These are phyloP conservation scores for Drosophila mayaguana DNA, from an alignment of 2,888 invertebrate species.

Conservation along the genomic window DNA sequence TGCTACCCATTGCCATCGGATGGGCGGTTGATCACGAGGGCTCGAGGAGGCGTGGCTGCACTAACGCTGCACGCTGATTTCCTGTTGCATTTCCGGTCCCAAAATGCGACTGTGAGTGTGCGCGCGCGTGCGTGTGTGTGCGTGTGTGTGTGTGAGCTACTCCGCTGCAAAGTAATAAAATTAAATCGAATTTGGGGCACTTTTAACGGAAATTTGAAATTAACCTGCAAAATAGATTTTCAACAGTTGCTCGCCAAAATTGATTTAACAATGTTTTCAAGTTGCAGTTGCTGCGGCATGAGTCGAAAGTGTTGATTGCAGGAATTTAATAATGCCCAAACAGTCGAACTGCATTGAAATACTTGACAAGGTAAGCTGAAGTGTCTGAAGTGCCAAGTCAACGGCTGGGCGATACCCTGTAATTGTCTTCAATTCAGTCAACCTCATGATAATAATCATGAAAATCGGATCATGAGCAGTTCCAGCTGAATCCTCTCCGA, in stretches of 20 bases:
- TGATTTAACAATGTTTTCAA: constrained; percentile 21
- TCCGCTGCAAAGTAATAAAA: constrained; percentile 46
- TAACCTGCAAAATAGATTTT: constrained; percentile 61
- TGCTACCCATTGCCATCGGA: constrained; percentile 9
- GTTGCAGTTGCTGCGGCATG: not conserved
- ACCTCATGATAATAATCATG: no score
- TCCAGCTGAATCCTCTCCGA: no score
- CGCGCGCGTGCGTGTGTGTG: constrained; percentile 1
- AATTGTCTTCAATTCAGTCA: no score
- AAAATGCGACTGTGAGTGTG: not conserved
- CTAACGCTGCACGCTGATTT: constrained; percentile 69
- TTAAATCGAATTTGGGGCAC: constrained; percentile 67
- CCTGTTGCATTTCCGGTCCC: constrained; percentile 64
- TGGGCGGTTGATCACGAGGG: not conserved
- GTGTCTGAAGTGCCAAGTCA: not conserved
- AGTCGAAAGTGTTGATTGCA: constrained; percentile 20
- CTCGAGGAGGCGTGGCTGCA: constrained; percentile 37
- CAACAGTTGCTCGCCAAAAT: constrained; percentile 22
- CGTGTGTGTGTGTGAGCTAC: constrained; percentile 10
- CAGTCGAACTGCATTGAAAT: not conserved
- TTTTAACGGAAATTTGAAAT: constrained; percentile 64
- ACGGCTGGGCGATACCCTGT: not conserved
- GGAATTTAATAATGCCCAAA: constrained; percentile 14
- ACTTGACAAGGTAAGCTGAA: not conserved
- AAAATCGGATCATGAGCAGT: no score